Percentiles rank a stretch among this genome's conserved stretches.
These are phyloP conservation scores for Bombyx mandarina DNA, from an alignment of 1,140 invertebrate genomes.

Conservation along the genomic window DNA sequence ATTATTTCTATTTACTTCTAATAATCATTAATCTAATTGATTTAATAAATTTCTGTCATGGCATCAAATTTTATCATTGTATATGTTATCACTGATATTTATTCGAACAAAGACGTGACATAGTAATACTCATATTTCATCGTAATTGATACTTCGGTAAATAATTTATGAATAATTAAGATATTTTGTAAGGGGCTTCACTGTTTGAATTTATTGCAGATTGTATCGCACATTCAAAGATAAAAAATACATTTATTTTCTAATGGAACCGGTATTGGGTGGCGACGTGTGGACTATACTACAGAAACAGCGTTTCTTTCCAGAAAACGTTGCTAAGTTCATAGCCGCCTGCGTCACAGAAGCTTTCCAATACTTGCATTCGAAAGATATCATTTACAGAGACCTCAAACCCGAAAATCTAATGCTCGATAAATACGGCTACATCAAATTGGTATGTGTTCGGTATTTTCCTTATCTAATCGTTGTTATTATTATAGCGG, in stretches of 20 bases:
- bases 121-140: no score
- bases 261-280: constrained; percentile 96
- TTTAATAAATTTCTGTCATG: no score
- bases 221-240: constrained; percentile 96
- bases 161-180: no score
- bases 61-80: no score
- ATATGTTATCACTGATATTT: no score
- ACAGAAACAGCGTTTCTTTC: constrained; percentile 84
- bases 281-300: constrained; percentile 98
- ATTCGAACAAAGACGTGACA: no score
- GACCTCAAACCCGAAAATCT: constrained; percentile 97
- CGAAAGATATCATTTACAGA: constrained; percentile 89
- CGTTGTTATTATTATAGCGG: neutral
- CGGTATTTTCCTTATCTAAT: constrained; percentile 2
- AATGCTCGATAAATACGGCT: constrained; percentile 88
- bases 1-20: no score
- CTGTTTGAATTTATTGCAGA: constrained; percentile 63
- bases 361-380: constrained; percentile 92
- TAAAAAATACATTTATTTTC: constrained; percentile 95
- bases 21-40: no score
- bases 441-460: constrained; percentile 86
- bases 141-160: no score
- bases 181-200: neutral
- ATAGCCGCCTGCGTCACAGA: constrained; percentile 93
- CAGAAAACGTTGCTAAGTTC: constrained; percentile 88